Base-by-base conservation (phyloP, 2,797 vertebrate genomes). In the Karalla daura region DNA sequence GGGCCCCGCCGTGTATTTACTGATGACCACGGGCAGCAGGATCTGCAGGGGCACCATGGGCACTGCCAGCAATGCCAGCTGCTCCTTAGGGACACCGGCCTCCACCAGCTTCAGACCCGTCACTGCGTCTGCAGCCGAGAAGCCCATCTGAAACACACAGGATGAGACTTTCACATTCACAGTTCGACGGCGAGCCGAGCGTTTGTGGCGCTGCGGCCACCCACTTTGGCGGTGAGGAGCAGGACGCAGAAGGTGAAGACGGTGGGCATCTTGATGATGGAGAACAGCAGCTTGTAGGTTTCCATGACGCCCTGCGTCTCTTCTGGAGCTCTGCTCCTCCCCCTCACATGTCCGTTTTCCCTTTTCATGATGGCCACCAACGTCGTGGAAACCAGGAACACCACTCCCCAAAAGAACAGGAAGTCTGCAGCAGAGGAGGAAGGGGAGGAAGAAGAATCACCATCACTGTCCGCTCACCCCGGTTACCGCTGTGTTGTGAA, bases 31-130 rank as follows among this genome's bases (percentile, higher is more conserved):
- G 13, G 98, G 98, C 47, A 99, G 32, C 11, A 99, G 88, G 71
- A 99, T 99, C 91, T 99, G 98, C 36, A 99, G 74, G 62, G 98
- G 98, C 72, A 99, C 98, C 97, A 99, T 98, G 25, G 98, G 98
- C 72, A 99, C 97, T 0, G 97, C 98, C 74, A 99, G 74, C 59
- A 99, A 92, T 5, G 98, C 98, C 65, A 99, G 88, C 83, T 98
- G 96, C 70, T 96, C 98, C 80, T 99, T 99, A 0, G 98, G 98
- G 44, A 99, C 96, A 2, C 98, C 98, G 0, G 96, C 96, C 91
- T 99, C 98, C 46, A 99, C 92, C 85, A 99, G 71, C 80, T 99
- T 99, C 59, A 99, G 94, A 49, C 98, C 98, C 0, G 98, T 99
- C 58, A 99, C 97, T 7, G 96, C 95, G 75, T 99, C 98, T 23